Conservation (phyloP, 2,797 vertebrate species). For the Thunnus albacares region DNA sequence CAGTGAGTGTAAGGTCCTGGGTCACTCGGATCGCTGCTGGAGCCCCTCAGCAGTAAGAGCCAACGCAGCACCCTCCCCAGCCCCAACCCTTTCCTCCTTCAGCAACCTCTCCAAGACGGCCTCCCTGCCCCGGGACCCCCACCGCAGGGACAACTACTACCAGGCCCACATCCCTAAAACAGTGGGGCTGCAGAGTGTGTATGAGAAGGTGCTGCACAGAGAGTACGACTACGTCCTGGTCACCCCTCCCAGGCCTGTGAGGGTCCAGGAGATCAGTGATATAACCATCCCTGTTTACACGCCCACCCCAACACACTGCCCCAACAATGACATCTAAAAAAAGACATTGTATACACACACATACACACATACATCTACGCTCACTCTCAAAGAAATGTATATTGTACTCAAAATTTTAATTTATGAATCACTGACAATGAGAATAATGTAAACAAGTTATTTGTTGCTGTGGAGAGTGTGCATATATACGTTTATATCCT, state of each 20-base stretch:
- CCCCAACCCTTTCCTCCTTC: constrained; percentile 89
- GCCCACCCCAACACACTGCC: constrained; percentile 87
- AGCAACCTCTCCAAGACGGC: constrained; percentile 89
- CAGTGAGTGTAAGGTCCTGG: constrained; percentile 96
- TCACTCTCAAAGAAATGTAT: constrained; percentile 62
- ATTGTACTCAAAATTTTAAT: constrained; percentile 66
- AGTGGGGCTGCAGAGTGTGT: constrained; percentile 94
- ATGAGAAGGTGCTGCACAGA: constrained; percentile 94
- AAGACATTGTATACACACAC: constrained; percentile 18
- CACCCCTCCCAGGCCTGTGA: constrained; percentile 88
- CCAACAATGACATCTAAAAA: constrained; percentile 78
- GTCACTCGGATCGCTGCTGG: constrained; percentile 99
- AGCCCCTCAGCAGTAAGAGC: constrained; percentile 91
- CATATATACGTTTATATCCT: constrained; percentile 60
- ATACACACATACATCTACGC: constrained; percentile 12
- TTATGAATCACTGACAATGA: constrained; percentile 69
- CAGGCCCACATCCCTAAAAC: constrained; percentile 97
- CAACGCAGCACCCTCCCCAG: constrained; percentile 82
- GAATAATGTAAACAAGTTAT: constrained; percentile 57
- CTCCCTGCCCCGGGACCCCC: constrained; percentile 91
- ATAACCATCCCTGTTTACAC: constrained; percentile 90
- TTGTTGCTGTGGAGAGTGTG: constrained; percentile 55
- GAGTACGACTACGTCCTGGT: constrained; percentile 94
- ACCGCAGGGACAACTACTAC: constrained; percentile 94
- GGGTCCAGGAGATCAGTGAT: constrained; percentile 92